Base-by-base conservation (phyloP, 2,113 vertebrate genomes). In the Neogobius melanostomus region DNA sequence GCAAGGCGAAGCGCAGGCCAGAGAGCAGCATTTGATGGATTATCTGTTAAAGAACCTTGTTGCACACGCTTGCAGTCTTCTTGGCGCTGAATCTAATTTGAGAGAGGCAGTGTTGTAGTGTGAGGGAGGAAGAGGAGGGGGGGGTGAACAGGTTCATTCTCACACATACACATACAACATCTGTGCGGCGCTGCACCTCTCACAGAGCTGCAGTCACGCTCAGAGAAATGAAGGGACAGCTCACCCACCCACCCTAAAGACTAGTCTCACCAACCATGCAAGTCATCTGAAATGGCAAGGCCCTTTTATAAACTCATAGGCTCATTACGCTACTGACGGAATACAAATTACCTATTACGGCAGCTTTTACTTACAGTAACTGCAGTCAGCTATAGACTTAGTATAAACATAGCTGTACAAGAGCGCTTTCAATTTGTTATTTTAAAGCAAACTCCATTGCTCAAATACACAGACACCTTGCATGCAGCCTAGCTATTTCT, bases 31-130 rank as follows among this genome's bases (percentile, higher is more conserved):
- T 53, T 69, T 82, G 73, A 87, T 82, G 85, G 83, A 84, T 89
- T 87, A 87, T 82, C 77, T 72, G 83, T 68, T 82, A 71, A 85
- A 88, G 79, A 74, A 80, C 68, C 65, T 73, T 79, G 81, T 78
- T 87, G 83, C 85, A 76, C 71, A 4, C 52, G 74, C 72, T 72
- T 82, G 80, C 85, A 82, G 77, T 83, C 84, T 73, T 80, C 46
- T 85, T 87, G 69, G 82, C 75, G 67, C 75, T 71, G 67, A 83
- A 83, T 87, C 83, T 87, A 76, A 89, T 88, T 81, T 85, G 75
- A 69, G 70, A 81, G 81, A 77, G 73, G 63, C 75, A 69, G 73
- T 50, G 49, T 50, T 7, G 5, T 47, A 0, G 65, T 44, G 14
- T 51, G 69, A 64, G 66, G 51, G 47, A 59, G 69, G 53, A 43